Evolutionary conservation across 2,888 invertebrate species (phyloP).

Genomic region (Zhuqinia jingwanae): DNA sequence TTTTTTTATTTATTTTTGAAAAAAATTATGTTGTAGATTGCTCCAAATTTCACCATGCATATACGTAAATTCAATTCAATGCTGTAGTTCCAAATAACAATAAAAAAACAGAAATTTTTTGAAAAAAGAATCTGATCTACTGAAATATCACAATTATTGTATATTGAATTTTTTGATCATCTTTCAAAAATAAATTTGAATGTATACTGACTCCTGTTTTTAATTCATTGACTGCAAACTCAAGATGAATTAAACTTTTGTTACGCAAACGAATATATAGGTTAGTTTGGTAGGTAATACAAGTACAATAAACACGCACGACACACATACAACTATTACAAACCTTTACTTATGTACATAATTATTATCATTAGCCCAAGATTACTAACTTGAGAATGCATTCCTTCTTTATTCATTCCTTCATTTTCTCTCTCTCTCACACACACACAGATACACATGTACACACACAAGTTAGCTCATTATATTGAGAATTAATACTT

Average conservation of each 20-base stretch:
- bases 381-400: neutral
- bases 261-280: neutral
- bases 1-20: no score
- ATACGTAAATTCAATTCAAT: no score
- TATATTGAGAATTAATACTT: neutral
- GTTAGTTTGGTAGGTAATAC: no score
- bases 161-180: no score
- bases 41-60: no score
- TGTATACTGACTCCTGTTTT: slow-evolving; percentile 6
- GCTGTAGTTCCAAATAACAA: no score
- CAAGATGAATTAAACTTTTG: neutral
- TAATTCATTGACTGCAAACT: neutral
- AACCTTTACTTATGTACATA: neutral
- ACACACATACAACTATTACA: neutral
- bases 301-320: neutral
- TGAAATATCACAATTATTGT: no score
- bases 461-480: neutral
- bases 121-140: no score
- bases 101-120: no score
- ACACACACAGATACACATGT: neutral
- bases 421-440: neutral
- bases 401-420: neutral
- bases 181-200: no score
- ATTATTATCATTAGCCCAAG: neutral
- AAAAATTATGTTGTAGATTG: no score